phyloP scores from a whole-genome alignment of 2,113 vertebrate genomes.

The Aptenodytes patagonicus region DNA sequence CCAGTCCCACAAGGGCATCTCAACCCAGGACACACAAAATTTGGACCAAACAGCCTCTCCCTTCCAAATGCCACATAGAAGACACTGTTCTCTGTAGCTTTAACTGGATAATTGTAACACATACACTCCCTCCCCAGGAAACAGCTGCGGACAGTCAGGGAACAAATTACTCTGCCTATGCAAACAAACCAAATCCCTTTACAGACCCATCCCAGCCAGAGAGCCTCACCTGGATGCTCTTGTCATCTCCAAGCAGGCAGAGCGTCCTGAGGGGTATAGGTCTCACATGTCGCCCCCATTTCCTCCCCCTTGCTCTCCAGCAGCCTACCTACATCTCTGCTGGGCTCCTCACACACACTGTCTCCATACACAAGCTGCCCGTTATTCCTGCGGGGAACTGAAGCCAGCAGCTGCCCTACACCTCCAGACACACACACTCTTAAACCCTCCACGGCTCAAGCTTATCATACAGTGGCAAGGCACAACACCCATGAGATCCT shows the following conservation, averaged over 20 bases:
- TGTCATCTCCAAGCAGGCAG: background rate
- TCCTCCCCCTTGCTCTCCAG: background rate
- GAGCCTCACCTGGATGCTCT: background rate
- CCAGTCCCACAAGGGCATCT: background rate
- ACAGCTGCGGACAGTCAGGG: background rate
- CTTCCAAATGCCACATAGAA: background rate
- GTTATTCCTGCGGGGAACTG: fast-evolving
- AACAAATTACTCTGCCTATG: background rate
- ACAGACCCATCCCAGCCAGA: background rate
- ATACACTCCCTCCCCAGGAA: background rate
- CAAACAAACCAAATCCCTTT: background rate
- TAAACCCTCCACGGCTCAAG: background rate
- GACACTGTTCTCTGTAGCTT: background rate
- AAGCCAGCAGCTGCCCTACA: background rate
- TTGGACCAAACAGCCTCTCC: background rate
- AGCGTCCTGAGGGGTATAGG: background rate
- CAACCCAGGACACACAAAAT: fast-evolving
- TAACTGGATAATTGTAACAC: background rate
- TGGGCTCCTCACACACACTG: background rate
- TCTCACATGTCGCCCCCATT: background rate
- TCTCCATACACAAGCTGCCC: background rate
- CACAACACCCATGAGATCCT: background rate
- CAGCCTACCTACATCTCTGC: background rate
- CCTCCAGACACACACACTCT: background rate
- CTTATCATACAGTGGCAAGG: background rate